phyloP scores from a whole-genome alignment of 2,888 invertebrate species.

The Lochmaea capreae region DNA sequence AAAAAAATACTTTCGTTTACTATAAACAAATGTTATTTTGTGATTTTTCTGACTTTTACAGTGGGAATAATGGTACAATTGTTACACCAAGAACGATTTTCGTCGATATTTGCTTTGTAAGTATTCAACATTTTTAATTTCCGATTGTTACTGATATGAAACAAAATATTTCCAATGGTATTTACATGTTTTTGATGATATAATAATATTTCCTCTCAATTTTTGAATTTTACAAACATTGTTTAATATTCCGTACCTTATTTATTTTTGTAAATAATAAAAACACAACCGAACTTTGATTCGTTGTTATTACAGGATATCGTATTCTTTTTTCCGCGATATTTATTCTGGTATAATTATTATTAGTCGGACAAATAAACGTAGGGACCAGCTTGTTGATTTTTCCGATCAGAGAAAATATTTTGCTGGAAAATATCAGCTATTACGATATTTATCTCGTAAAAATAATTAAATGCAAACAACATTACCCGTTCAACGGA shows the following conservation, averaged over 20 bases:
- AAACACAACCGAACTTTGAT: neutral
- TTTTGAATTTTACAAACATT: neutral
- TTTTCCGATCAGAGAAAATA: constrained; percentile 23
- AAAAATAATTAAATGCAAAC: constrained; percentile 35
- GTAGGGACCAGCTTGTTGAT: constrained; percentile 7
- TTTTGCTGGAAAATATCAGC: constrained; percentile 29
- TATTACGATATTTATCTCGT: constrained; percentile 26
- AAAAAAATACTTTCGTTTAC: no score
- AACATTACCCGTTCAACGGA: constrained; percentile 16
- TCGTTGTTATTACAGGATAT: neutral
- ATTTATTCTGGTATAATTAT: constrained; percentile 28
- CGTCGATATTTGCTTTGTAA: no score
- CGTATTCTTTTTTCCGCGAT: constrained; percentile 2
- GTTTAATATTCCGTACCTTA: neutral
- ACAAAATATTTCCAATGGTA: no score
- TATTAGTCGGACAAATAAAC: constrained; percentile 9
- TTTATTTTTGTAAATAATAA: neutral
- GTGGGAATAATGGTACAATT: no score
- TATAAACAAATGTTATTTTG: no score
- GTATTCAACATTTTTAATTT: no score
- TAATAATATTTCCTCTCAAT: no score
- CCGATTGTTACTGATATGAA: no score
- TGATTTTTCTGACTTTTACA: no score
- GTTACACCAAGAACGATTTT: no score
- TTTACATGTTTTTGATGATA: no score